phyloP scores from a whole-genome alignment of 1,140 invertebrate species.

The Zaprionus davidi region DNA sequence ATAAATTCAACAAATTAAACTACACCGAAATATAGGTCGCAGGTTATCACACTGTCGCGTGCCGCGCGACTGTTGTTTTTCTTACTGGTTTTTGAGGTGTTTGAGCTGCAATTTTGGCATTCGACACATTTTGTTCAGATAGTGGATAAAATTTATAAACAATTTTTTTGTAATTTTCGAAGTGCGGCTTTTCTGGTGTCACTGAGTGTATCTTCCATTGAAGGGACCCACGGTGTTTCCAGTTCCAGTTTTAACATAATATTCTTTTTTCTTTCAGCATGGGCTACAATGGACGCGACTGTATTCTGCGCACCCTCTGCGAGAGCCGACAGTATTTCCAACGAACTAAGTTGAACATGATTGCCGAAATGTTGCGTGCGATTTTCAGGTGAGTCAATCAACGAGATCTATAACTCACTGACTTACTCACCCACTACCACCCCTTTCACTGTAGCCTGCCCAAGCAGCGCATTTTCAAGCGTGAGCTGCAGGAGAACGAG shows the following conservation, averaged over 20 bases:
- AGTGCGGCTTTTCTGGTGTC: no score
- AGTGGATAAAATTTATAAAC: no score
- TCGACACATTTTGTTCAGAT: no score
- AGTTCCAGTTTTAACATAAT: neutral
- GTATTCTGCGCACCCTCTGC: conserved; percentile 89
- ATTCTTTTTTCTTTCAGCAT: conserved; percentile 47
- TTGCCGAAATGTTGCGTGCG: conserved; percentile 74
- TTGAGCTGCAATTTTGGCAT: no score
- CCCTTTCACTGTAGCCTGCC: conserved; percentile 85
- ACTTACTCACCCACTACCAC: neutral
- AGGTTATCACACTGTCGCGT: no score
- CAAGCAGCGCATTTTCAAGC: conserved; percentile 86
- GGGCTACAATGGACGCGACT: conserved; percentile 87
- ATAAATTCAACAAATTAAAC: no score
- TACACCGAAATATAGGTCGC: no score
- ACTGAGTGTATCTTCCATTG: no score
- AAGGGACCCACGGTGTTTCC: neutral
- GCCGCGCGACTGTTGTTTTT: no score
- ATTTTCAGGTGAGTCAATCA: conserved; percentile 67
- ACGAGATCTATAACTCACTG: no score
- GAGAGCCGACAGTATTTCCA: conserved; percentile 88
- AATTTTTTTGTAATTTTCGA: no score
- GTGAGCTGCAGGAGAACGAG: conserved; percentile 87
- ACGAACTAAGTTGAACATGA: conserved; percentile 86
- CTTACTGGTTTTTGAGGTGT: no score